Evolutionary conservation across 2,888 invertebrate species (phyloP).

Genomic region (Thecophora atra): DNA sequence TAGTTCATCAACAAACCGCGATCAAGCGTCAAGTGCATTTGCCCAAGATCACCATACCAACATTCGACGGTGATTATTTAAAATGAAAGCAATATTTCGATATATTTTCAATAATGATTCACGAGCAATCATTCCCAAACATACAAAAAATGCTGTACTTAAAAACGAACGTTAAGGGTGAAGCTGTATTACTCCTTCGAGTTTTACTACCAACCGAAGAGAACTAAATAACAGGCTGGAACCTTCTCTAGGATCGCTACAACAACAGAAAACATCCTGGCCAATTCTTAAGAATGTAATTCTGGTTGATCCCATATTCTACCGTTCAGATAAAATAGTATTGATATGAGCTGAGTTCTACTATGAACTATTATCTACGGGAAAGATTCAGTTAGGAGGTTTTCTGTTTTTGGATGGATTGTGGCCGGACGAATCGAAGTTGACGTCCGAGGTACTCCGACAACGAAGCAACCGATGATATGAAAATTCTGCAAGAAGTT

Average conservation of each 20-base stretch:
- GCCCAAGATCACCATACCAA: neutral
- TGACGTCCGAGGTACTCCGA: neutral
- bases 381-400: too few relatives aligned
- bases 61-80: constrained; percentile 4
- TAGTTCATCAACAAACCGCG: neutral
- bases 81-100: constrained; percentile 4
- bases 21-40: neutral
- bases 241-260: neutral
- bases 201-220: neutral
- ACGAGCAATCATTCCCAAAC: neutral
- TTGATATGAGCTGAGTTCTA: neutral
- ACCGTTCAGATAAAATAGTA: neutral
- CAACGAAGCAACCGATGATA: neutral
- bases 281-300: neutral
- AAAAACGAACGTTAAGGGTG: neutral
- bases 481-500: neutral
- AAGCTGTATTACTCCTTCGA: neutral
- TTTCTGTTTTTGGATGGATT: neutral
- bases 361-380: too few relatives aligned
- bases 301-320: neutral
- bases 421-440: neutral
- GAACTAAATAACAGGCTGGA: neutral
- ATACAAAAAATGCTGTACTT: neutral
- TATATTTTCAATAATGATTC: neutral
- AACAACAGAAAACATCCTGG: constrained; percentile 2